These are phyloP conservation scores for Ashinkailepas kermadecensis DNA, from an alignment of 2,888 invertebrate species.

Conservation along the genomic window DNA sequence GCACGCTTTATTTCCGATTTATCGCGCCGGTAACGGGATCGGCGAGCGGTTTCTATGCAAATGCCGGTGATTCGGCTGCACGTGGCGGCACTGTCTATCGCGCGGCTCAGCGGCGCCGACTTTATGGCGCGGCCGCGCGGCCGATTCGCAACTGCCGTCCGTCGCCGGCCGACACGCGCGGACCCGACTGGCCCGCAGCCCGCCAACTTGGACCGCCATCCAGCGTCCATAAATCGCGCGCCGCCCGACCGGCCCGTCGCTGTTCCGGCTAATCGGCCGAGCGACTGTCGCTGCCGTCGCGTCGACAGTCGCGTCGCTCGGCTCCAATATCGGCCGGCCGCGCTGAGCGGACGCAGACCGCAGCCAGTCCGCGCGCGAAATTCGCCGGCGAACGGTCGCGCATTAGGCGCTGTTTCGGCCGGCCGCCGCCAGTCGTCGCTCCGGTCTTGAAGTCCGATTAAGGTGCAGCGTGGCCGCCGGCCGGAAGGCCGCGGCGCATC, in stretches of 20 bases:
- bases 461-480: too few relatives aligned
- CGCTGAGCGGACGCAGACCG: too few relatives aligned
- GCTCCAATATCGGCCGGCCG: too few relatives aligned
- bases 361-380: too few relatives aligned
- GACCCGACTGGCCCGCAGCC: too few relatives aligned
- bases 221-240: not conserved
- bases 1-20: not conserved
- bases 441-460: too few relatives aligned
- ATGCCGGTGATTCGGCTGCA: not conserved
- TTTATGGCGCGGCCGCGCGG: not conserved
- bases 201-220: not conserved
- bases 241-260: not conserved
- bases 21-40: not conserved
- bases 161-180: not conserved
- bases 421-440: too few relatives aligned
- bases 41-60: not conserved
- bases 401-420: too few relatives aligned
- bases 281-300: not conserved
- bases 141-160: not conserved
- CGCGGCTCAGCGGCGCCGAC: not conserved
- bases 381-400: too few relatives aligned
- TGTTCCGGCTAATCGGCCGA: not conserved
- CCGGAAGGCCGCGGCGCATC: too few relatives aligned
- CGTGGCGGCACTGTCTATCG: conserved; percentile 3
- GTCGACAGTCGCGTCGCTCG: too few relatives aligned